These are phyloP conservation scores for Rotaria magnacalcarata DNA, from an alignment of 2,888 invertebrate species.

Conservation along the genomic window DNA sequence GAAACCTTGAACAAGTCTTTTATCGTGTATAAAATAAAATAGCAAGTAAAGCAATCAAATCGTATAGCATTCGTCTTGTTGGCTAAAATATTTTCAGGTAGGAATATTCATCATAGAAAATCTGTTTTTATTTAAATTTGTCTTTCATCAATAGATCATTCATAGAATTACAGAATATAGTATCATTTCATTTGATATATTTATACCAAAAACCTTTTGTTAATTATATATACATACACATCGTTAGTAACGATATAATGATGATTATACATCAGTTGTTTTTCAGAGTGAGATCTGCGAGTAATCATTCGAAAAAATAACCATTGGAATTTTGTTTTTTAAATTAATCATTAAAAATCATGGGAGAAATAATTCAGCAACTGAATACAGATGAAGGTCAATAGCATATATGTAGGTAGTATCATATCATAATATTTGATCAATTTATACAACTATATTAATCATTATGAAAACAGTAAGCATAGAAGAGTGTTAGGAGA, in stretches of 20 bases:
- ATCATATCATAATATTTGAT: background rate
- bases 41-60: background rate
- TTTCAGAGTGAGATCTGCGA: background rate
- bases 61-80: background rate
- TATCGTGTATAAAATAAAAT: background rate
- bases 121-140: background rate
- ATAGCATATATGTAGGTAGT: background rate
- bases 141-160: background rate
- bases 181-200: background rate
- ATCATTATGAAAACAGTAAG: slow-evolving; percentile 14
- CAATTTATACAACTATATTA: background rate
- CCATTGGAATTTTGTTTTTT: background rate
- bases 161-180: background rate
- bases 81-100: background rate
- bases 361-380: background rate
- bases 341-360: background rate
- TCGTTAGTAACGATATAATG: background rate
- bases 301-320: background rate
- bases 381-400: slow-evolving; percentile 18
- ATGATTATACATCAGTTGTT: background rate
- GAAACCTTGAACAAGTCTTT: background rate
- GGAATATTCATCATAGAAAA: background rate
- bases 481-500: background rate
- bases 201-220: background rate
- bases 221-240: background rate